Conservation (phyloP, 1,140 invertebrate genomes). For the Magallana gigas region DNA sequence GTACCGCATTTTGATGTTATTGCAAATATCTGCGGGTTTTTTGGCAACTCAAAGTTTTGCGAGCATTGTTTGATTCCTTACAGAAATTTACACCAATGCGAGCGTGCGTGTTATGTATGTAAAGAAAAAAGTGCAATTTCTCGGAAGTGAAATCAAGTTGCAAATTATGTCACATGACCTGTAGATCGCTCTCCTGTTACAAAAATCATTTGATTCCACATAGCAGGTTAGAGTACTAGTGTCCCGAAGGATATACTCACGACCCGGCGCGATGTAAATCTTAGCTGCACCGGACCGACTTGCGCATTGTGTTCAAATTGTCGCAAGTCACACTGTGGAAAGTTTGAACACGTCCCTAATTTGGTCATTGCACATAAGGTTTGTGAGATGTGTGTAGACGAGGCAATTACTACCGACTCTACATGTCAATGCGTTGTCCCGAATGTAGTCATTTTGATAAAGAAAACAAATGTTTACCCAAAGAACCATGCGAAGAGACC, state of each 20-base stretch:
- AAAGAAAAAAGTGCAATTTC: too few species aligned
- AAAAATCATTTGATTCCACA: neutral
- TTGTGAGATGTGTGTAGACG: slow-evolving; percentile 37
- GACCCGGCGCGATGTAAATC: neutral
- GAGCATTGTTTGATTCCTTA: too few species aligned
- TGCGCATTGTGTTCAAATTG: slow-evolving; percentile 29
- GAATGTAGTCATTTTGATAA: slow-evolving; percentile 17
- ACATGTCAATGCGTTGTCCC: slow-evolving; percentile 17
- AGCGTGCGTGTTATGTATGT: too few species aligned
- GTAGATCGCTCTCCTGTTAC: neutral
- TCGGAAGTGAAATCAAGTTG: neutral
- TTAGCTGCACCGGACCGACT: neutral
- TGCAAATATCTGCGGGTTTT: too few species aligned
- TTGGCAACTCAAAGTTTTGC: too few species aligned
- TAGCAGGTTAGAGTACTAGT: neutral
- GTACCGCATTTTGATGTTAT: too few species aligned
- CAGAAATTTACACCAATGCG: too few species aligned
- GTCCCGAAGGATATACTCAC: slow-evolving; percentile 39
- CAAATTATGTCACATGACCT: neutral
- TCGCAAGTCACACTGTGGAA: neutral
- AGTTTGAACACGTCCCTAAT: slow-evolving; percentile 19
- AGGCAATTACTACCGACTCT: neutral
- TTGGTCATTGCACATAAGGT: slow-evolving; percentile 20
- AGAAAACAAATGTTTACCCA: neutral
- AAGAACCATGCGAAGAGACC: neutral